Evolutionary conservation across 2,113 vertebrate species (phyloP), one percentile per base, ranked within the genome.

Genomic region (Hyperopisus bebe): DNA sequence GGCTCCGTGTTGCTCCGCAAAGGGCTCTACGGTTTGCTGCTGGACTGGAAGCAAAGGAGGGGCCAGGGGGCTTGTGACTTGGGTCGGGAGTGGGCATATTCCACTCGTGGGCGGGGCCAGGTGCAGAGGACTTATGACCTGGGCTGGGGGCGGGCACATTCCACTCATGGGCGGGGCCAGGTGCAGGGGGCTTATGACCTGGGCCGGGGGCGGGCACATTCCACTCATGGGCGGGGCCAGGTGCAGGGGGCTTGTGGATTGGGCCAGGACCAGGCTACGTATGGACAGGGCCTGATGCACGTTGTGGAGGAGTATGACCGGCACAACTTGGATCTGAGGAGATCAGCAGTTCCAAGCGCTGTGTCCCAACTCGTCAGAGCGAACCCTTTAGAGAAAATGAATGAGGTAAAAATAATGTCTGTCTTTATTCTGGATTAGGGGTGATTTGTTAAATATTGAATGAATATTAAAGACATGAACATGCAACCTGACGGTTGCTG

Each of bases 281-380:
- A 89, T 90, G 50, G 87, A 51, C 24, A 46, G 77, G 5, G 51
- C 46, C 2, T 7, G 24, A 50, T 66, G 50, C 44, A 93, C 0
- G 86, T 31, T 87, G 96, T 99, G 47, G 95, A 95, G 7, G 98
- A 99, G 88, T 97, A 96, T 87, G 96, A 97, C 92, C 96, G 98
- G 90, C 88, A 95, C 90, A 94, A 96, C 80, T 94, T 96, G 50
- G 95, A 94, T 21, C 92, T 99, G 46, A 97, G 93, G 91, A 97
- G 95, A 92, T 95, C 93, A 0, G 89, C 91, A 83, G 94, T 97
- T 58, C 93, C 93, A 90, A 93, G 95, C 31, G 90, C 90, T 27
- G 92, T 90, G 44, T 91, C 94, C 3, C 92, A 91, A 53, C 93
- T 86, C 86, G 90, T 92, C 50, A 92, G 82, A 53, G 91, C 42